Base-by-base conservation (phyloP, 92 coral and sea anemone species). In the Phenganax subtilis region DNA sequence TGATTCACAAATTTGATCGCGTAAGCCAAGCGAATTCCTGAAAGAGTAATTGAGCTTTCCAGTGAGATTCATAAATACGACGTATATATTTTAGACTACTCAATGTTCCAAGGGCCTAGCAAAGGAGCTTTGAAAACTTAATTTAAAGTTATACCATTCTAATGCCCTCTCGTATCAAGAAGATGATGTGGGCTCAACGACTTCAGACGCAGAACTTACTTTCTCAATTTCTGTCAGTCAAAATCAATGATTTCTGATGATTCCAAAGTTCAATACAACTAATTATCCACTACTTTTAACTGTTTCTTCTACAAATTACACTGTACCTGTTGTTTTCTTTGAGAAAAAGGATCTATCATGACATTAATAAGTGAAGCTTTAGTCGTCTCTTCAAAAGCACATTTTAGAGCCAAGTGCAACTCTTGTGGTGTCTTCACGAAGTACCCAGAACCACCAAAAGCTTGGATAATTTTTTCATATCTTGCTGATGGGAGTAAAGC, bases 21-120 rank as follows among this genome's bases (percentile, higher is more conserved):
- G 97, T 91, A 12, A 91, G 89, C 97, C 97, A 91, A 89, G 75
- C 80, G 73, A 91, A 91, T 51, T 91, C 97, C 97, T 89, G 87
- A 2, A 76, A 80, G 61, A 25, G 80, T 54, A 72, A 76, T 15
- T 60, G 17, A 69, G 10, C 51, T 54, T 17, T 30, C 15, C 15
- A n/a, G 12, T 16, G 58, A 54, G 54, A 57, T 8, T 9, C 10
- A 10, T 17, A 11, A 9, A 6, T 20, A 27, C 25, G n/a, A 53
- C 65, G 15, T 12, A 59, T 59, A 59, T 12, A 59, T 20, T 59
- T 59, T 59, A 59, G 47, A 37, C 47, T 37, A 37, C 5, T 37
- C 47, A 37, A 5, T 37, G 47, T 5, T 37, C 2, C 47, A 37
- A 37, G 47, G 47, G 47, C 47, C 47, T 37, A 37, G 47, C 47